phyloP scores from a whole-genome alignment of 2,113 vertebrate genomes.

The Myodes glareolus region DNA sequence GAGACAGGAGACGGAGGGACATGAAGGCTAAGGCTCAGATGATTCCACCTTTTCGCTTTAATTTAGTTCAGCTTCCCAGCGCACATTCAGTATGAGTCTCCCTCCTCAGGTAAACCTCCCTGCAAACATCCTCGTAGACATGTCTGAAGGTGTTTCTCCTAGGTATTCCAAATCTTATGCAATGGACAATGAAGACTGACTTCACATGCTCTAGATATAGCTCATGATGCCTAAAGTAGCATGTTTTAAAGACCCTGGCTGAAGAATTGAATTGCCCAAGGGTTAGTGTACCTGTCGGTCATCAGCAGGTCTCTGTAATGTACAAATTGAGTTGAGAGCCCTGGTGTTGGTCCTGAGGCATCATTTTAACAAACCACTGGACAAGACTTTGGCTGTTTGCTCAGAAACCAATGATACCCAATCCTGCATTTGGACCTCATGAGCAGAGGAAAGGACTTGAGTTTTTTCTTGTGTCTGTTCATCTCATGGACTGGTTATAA shows the following conservation, averaged over 20 bases:
- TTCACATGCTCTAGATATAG: background rate
- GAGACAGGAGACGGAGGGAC: background rate
- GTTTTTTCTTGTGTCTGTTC: background rate
- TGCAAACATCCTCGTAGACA: background rate
- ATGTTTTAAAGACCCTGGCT: background rate
- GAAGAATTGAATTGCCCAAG: background rate
- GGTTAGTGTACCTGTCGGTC: background rate
- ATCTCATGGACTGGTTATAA: background rate
- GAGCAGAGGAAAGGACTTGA: background rate
- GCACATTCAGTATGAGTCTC: background rate
- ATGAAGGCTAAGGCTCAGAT: background rate
- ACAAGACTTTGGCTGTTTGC: background rate
- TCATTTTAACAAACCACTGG: background rate
- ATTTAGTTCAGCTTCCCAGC: background rate
- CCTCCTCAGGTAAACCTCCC: background rate
- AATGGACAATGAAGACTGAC: background rate
- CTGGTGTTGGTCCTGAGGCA: background rate
- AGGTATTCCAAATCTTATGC: background rate
- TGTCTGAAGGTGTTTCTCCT: background rate
- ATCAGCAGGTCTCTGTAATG: background rate
- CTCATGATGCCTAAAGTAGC: background rate
- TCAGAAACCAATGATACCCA: background rate
- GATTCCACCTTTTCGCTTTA: background rate
- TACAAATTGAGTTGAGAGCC: background rate
- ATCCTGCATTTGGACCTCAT: background rate